phyloP scores from a whole-genome alignment of 37 sponge, comb jelly and placozoan species.

The Mnemiopsis leidyi region DNA sequence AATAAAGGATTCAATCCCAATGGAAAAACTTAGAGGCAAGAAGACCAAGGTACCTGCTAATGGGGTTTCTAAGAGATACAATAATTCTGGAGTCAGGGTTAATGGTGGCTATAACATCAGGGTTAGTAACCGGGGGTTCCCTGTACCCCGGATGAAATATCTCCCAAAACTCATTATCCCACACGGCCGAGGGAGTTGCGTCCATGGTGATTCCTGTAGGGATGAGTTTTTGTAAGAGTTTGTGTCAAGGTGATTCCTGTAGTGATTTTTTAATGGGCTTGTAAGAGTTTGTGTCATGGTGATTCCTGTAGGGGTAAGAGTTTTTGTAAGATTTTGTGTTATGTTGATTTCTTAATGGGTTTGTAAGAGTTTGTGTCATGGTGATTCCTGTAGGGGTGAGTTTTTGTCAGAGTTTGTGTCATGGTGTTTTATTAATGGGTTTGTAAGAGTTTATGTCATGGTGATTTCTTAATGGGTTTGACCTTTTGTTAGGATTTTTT shows the following conservation, averaged over 20 bases:
- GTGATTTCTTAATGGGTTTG: too few relatives aligned
- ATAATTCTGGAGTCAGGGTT: conserved; percentile 41
- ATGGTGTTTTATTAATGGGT: too few relatives aligned
- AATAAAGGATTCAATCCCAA: too few relatives aligned
- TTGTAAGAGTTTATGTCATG: too few relatives aligned
- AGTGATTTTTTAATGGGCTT: too few relatives aligned
- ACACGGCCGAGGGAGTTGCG: conserved; percentile 33
- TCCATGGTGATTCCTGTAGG: conserved; percentile 55
- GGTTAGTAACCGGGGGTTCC: conserved; percentile 56
- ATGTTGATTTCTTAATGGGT: too few relatives aligned
- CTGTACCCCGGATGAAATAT: conserved; percentile 48
- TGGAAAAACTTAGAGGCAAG: too few relatives aligned
- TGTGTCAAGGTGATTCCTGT: too few relatives aligned
- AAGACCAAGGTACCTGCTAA: conserved; percentile 52
- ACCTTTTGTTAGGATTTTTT: too few relatives aligned
- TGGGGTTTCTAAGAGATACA: conserved; percentile 1
- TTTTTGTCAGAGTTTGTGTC: not conserved
- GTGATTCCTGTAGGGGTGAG: conserved; percentile 16
- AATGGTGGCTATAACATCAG: conserved; percentile 38
- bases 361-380: conserved; percentile 28
- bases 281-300: too few relatives aligned
- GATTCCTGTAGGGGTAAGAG: too few relatives aligned
- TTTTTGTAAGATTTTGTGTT: too few relatives aligned
- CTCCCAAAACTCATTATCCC: conserved; percentile 66
- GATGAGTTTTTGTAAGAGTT: not conserved